Evolutionary conservation across 2,113 vertebrate genomes (phyloP), one percentile per base, ranked within the genome.

Genomic region (Neomonachus schauinslandi): DNA sequence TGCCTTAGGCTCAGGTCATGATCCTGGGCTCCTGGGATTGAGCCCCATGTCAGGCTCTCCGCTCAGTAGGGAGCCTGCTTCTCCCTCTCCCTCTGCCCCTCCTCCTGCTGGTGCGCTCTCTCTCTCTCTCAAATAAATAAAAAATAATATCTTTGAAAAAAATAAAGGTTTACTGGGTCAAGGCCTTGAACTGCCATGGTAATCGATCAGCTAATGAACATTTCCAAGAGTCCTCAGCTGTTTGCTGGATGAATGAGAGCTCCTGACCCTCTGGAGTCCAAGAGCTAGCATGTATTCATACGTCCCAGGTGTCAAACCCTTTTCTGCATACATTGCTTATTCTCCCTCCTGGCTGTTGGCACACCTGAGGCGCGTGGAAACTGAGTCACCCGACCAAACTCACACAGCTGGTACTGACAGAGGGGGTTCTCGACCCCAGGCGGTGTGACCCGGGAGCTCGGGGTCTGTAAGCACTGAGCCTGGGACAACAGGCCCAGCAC

Each of bases 401-500:
- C 83, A 61, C 39, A 24, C 18, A 84, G 71, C n/a, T 69, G 9
- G 81, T 0, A 36, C 24, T 49, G n/a, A 42, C 63, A 33, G 33
- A 46, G 74, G 24, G 7, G 9, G 49, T 26, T 22, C 36, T 87
- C 22, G 55, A 93, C 39, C 22, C 46, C 28, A 53, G 2, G 51
- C 10, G 9, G 3, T 1, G 31, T 24, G 46, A 69, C 46, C 39
- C 63, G 3, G 24, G 82, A 80, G 82, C 49, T 63, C 9, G 2
- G 7, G 1, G 28, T 36, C 16, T 26, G 10, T 21, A 33, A 55
- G 67, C 65, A 33, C 31, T 1, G 4, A 33, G n/a, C 1, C 0
- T 4, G 15, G 12, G 49, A 28, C 57, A 11, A 1, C 0, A 15
- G 18, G 26, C 63, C 11, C 8, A 26, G n/a, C 0, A 13, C 12